These are phyloP conservation scores for Agelas oroides DNA, from an alignment of 37 sponge, comb jelly and placozoan genomes.

Conservation along the genomic window DNA sequence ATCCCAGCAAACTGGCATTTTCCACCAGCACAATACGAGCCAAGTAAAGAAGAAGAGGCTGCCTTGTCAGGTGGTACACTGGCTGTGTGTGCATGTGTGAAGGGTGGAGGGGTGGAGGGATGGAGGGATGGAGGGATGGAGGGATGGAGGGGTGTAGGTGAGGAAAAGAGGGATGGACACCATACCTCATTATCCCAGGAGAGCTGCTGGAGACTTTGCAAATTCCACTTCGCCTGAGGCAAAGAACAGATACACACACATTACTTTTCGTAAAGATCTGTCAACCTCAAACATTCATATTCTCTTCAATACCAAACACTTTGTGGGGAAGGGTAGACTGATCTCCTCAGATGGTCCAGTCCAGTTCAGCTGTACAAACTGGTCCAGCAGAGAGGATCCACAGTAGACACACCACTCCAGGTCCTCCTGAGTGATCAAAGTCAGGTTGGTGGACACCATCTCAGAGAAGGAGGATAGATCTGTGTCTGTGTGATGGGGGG, in stretches of 20 bases:
- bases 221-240: slow-evolving; percentile 19
- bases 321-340: not conserved
- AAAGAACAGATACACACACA: no score
- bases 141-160: not conserved
- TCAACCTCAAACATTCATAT: no score
- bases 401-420: not conserved
- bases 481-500: not conserved
- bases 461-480: not conserved
- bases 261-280: no score
- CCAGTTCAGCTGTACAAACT: slow-evolving; percentile 78
- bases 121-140: not conserved
- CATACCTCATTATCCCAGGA: slow-evolving; percentile 66
- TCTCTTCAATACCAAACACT: not conserved
- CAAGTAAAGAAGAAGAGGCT: slow-evolving; percentile 46
- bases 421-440: no score
- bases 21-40: slow-evolving; percentile 45
- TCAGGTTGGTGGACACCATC: no score
- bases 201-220: slow-evolving; percentile 23
- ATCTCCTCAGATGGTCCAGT: slow-evolving; percentile 54
- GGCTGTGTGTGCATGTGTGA: slow-evolving; percentile 13
- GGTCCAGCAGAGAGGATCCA: slow-evolving; percentile 39
- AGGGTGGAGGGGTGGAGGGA: not conserved
- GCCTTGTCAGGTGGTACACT: not conserved
- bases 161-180: not conserved
- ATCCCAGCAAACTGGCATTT: not conserved